Evolutionary conservation across 2,888 invertebrate genomes (phyloP).

Genomic region (Scelioninae gen. 1): DNA sequence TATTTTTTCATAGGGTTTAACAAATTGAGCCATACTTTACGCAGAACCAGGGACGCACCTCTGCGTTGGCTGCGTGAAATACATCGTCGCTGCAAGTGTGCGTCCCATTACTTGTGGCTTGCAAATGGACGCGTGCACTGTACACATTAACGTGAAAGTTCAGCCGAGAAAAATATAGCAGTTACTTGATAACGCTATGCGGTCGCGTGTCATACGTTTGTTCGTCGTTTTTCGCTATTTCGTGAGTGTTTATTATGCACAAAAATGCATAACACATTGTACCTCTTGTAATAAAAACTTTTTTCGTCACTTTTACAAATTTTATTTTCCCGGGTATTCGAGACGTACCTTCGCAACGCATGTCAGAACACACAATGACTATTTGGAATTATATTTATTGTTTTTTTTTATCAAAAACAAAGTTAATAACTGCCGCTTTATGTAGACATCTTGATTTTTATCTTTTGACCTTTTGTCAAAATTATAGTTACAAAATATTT

Average conservation of each 20-base stretch:
- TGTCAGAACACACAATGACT: background rate
- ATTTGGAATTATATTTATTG: background rate
- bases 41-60: slow-evolving; percentile 71
- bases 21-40: slow-evolving; percentile 81
- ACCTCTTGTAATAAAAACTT: slow-evolving; percentile 15
- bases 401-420: background rate
- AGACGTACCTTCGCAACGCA: slow-evolving; percentile 3
- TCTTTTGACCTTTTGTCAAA: background rate
- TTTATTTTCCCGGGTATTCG: slow-evolving; percentile 9
- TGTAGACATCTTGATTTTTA: background rate
- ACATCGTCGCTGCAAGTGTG: slow-evolving; percentile 71
- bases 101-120: slow-evolving; percentile 78
- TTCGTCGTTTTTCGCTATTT: slow-evolving; percentile 42
- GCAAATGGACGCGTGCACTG: slow-evolving; percentile 77
- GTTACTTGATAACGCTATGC: slow-evolving; percentile 68
- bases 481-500: background rate
- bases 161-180: slow-evolving; percentile 63
- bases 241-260: slow-evolving; percentile 36
- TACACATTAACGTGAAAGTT: slow-evolving; percentile 77
- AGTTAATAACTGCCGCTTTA: background rate
- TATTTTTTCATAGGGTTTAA: slow-evolving; percentile 73
- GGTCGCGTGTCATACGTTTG: slow-evolving; percentile 56
- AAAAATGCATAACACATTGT: slow-evolving; percentile 27
- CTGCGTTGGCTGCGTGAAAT: slow-evolving; percentile 72
- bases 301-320: slow-evolving; percentile 19